Percentiles rank a stretch among this genome's conserved stretches.
These are phyloP conservation scores for Melipona quadrifasciata DNA, from an alignment of 1,140 invertebrate genomes.

Conservation along the genomic window DNA sequence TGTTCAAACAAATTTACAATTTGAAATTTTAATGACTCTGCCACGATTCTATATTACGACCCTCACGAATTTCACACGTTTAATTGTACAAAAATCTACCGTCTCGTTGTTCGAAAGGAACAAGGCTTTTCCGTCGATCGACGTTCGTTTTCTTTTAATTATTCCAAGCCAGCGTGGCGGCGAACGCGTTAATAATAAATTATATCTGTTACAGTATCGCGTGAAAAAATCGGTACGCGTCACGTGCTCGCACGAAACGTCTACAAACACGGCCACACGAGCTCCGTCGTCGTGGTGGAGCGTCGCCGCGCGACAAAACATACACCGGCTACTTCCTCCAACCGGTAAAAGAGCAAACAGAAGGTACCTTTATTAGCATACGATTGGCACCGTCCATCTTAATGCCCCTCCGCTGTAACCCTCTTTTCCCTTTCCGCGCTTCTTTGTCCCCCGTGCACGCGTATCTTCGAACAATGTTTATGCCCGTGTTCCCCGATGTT, in stretches of 20 bases:
- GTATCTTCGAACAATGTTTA: slow-evolving; percentile 79
- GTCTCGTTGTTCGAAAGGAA: too few relatives aligned
- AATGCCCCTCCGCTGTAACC: slow-evolving; percentile 66
- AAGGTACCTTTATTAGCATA: slow-evolving; percentile 79
- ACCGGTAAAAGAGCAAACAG: slow-evolving; percentile 74
- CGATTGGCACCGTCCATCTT: slow-evolving; percentile 81
- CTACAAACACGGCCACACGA: not conserved
- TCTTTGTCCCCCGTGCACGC: slow-evolving; percentile 61
- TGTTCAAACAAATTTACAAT: too few relatives aligned
- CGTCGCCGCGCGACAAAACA: slow-evolving; percentile 63
- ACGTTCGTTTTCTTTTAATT: too few relatives aligned
- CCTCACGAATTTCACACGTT: too few relatives aligned
- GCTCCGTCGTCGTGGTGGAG: not conserved
- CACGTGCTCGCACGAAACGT: not conserved
- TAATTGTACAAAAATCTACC: too few relatives aligned
- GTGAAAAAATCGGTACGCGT: not conserved
- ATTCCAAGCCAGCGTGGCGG: too few relatives aligned
- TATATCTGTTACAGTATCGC: too few relatives aligned
- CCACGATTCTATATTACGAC: too few relatives aligned
- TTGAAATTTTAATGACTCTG: too few relatives aligned
- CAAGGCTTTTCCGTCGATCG: too few relatives aligned
- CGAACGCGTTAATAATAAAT: too few relatives aligned
- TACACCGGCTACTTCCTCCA: slow-evolving; percentile 64
- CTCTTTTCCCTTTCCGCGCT: slow-evolving; percentile 40
- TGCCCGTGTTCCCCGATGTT: slow-evolving; percentile 75